phyloP scores from a whole-genome alignment of 2,888 invertebrate species.

The Leptopilina syphax region DNA sequence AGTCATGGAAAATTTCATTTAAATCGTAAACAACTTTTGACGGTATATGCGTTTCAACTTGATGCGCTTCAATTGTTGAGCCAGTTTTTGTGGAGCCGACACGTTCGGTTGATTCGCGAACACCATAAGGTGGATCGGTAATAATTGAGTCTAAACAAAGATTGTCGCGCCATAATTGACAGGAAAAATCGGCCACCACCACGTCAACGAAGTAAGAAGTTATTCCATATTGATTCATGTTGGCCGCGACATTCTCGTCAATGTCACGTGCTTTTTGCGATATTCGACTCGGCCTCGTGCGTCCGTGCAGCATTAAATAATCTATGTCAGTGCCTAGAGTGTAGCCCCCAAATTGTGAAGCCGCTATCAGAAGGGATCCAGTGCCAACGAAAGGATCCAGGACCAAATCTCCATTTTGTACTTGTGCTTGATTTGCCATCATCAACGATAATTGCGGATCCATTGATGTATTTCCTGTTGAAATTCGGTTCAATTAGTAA shows the following conservation, averaged over 20 bases:
- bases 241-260: slow-evolving; percentile 92
- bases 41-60: slow-evolving; percentile 86
- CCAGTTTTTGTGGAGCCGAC: slow-evolving; percentile 82
- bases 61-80: slow-evolving; percentile 82
- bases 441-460: slow-evolving; percentile 95
- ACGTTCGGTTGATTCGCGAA: slow-evolving; percentile 94
- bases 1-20: slow-evolving; percentile 88
- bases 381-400: slow-evolving; percentile 97
- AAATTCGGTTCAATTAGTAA: neutral
- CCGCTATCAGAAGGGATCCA: slow-evolving; percentile 90
- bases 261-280: slow-evolving; percentile 85
- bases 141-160: slow-evolving; percentile 93
- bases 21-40: slow-evolving; percentile 92
- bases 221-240: slow-evolving; percentile 92
- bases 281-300: slow-evolving; percentile 88
- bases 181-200: slow-evolving; percentile 93
- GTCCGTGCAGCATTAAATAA: slow-evolving; percentile 94
- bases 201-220: slow-evolving; percentile 89
- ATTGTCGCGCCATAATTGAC: slow-evolving; percentile 85
- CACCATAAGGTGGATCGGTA: slow-evolving; percentile 99
- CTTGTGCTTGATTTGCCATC: slow-evolving; percentile 96
- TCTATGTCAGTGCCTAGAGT: slow-evolving; percentile 96
- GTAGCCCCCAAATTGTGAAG: slow-evolving; percentile 92
- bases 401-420: slow-evolving; percentile 85
- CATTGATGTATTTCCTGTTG: slow-evolving; percentile 96